Base-by-base conservation (phyloP, 1,140 invertebrate genomes). In the Anastrepha obliqua region DNA sequence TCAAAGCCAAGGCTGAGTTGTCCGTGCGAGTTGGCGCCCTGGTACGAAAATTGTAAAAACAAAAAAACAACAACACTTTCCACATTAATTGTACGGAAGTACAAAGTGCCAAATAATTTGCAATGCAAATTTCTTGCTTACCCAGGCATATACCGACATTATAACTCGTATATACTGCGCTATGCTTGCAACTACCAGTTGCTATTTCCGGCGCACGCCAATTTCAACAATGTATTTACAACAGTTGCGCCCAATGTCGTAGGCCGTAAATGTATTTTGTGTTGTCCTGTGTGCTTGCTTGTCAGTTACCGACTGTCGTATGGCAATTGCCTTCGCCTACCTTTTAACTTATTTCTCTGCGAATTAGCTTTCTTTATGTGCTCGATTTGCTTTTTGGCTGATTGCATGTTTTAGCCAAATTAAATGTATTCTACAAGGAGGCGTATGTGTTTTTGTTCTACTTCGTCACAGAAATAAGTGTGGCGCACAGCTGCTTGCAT, bases 1-100 rank as follows among this genome's bases (percentile, higher is more conserved):
- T 94, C 93, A 88, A 94, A 93, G 87, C 95, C 96, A 90, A 96
- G 94, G 87, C 96, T 96, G 55, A 98, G 94, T 93, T 98, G 97
- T 67, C 97, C 97, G 93, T 97, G 96, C 89, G 96, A 97, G 93
- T 98, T 98, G 87, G 97, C 96, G 90, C 97, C 97, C 97, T 97
- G 91, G 44, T 74, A 62, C 47, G 87, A 87, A 8, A 42, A 62
- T 58, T 58, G 20, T 87, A n/a, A 65, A 87, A 78, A 86, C 39
- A 86, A 55, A 55, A 55, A 55, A 55, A 55, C 11, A 55, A 55
- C 29, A 29, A 20, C 39, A 58, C 67, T 70, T 85, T 55, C 8
- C 13, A 86, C 1, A 20, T 44, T 44, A 11, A 62, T 62, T 62
- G 11, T 4, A 7, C 58, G 39, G 42, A 62, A 62, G 8, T 17